These are phyloP conservation scores for Plagiodera versicolora DNA, from an alignment of 2,888 invertebrate genomes.

Conservation along the genomic window DNA sequence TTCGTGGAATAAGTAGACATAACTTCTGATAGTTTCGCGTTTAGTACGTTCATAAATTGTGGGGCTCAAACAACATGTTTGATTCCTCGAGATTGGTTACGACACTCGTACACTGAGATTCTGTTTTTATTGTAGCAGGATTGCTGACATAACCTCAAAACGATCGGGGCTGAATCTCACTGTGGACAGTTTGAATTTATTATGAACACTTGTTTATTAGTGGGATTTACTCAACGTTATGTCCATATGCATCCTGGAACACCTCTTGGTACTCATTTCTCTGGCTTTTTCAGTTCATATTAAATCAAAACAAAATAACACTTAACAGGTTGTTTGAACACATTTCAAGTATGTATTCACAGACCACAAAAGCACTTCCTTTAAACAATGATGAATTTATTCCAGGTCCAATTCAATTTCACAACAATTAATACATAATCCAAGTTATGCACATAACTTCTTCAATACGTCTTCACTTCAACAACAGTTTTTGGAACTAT, in stretches of 20 bases:
- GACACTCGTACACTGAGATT: neutral
- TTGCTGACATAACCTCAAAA: constrained; percentile 31
- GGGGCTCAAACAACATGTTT: neutral
- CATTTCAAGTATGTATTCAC: constrained; percentile 21
- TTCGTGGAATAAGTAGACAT: neutral
- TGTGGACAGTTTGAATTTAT: neutral
- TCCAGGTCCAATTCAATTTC: constrained; percentile 7
- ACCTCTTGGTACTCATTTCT: constrained; percentile 7
- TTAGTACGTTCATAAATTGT: neutral
- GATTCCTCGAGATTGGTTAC: neutral
- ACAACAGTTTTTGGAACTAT: constrained; percentile 14
- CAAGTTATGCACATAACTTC: constrained; percentile 33
- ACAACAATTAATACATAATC: constrained; percentile 1
- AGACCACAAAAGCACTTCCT: constrained; percentile 12
- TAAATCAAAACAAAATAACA: constrained; percentile 33
- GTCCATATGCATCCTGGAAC: constrained; percentile 24
- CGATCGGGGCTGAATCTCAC: constrained; percentile 1
- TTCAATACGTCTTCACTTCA: neutral
- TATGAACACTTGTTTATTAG: neutral
- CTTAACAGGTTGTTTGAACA: constrained; percentile 49
- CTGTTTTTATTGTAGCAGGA: neutral
- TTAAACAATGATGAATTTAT: neutral
- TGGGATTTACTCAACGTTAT: constrained; percentile 1
- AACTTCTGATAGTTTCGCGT: neutral
- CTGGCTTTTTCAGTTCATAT: constrained; percentile 1